These are phyloP conservation scores for Melanostoma mellinum DNA, from an alignment of 2,888 invertebrate genomes.

Conservation along the genomic window DNA sequence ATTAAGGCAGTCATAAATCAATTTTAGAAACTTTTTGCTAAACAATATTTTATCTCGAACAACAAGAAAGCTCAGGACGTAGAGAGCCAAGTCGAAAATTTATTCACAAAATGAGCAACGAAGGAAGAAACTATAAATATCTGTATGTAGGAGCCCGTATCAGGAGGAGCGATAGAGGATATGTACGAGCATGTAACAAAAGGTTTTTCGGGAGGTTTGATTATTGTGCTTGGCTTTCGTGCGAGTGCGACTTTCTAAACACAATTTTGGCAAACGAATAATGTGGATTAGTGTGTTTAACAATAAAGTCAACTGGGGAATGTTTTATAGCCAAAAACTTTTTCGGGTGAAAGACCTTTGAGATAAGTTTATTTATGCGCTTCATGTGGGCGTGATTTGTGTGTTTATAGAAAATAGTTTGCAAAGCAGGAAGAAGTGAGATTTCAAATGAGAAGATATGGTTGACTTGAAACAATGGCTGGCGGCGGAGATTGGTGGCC, in stretches of 20 bases:
- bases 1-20: constrained; percentile 62
- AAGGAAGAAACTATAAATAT: constrained; percentile 41
- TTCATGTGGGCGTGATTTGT: constrained; percentile 33
- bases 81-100: constrained; percentile 39
- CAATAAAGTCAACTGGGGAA: constrained; percentile 33
- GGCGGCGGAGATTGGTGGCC: too few species aligned
- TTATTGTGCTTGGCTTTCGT: background rate
- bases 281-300: constrained; percentile 38
- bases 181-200: constrained; percentile 29
- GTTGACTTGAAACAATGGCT: too few species aligned
- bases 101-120: constrained; percentile 57
- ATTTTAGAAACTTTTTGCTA: constrained; percentile 54
- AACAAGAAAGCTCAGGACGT: constrained; percentile 11
- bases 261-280: constrained; percentile 6
- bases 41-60: constrained; percentile 58
- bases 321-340: constrained; percentile 36
- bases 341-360: constrained; percentile 36
- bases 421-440: background rate
- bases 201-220: constrained; percentile 8
- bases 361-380: constrained; percentile 38
- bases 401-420: constrained; percentile 10
- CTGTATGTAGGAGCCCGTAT: background rate
- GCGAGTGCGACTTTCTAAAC: background rate
- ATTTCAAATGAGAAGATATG: too few species aligned
- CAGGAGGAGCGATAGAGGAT: constrained; percentile 11